phyloP scores from a whole-genome alignment of 2,888 invertebrate genomes.

The Pachydiplax longipennis region DNA sequence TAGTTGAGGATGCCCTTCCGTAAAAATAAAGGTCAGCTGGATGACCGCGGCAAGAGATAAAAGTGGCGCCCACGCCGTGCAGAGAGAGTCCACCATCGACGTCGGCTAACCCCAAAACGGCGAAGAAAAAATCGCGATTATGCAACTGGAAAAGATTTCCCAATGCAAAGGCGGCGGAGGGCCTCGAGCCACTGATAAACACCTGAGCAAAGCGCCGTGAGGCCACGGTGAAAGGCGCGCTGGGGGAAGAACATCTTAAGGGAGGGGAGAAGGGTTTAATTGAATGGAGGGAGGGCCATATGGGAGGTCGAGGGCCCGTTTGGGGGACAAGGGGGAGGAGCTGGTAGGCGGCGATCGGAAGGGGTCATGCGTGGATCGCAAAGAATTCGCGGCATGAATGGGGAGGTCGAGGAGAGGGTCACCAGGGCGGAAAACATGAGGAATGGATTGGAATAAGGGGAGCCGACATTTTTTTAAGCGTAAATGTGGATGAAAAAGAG shows the following conservation, averaged over 20 bases:
- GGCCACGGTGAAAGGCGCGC: neutral
- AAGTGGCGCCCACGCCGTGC: neutral
- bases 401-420: neutral
- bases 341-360: neutral
- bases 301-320: neutral
- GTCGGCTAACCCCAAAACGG: neutral
- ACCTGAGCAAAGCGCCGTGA: neutral
- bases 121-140: neutral
- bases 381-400: neutral
- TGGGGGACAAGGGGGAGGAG: neutral
- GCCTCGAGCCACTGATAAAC: neutral
- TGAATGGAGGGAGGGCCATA: neutral
- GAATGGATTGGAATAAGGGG: neutral
- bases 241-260: neutral
- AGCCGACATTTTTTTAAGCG: neutral
- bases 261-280: neutral
- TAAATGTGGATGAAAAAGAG: too few relatives aligned
- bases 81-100: neutral
- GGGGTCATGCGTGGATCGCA: neutral
- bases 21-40: neutral
- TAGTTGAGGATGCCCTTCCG: too few relatives aligned
- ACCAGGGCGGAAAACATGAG: neutral
- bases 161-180: neutral
- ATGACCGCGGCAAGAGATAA: neutral
- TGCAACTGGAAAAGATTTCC: neutral